These are phyloP conservation scores for Carcharodon carcharias DNA, from an alignment of 2,797 vertebrate genomes.

Conservation along the genomic window DNA sequence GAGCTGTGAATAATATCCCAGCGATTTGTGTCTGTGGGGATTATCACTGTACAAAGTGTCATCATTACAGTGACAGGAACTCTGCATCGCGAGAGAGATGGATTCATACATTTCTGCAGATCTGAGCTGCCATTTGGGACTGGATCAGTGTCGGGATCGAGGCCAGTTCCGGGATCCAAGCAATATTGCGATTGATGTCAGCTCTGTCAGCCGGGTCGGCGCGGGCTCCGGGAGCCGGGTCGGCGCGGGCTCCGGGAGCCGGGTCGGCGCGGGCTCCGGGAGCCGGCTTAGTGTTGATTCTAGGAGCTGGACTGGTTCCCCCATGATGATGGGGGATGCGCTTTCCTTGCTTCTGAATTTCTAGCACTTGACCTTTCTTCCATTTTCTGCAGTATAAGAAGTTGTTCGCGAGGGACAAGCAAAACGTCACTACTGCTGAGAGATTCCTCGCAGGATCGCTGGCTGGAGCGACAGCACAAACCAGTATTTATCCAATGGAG, in stretches of 20 bases:
- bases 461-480: constrained; percentile 87
- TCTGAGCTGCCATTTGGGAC: not conserved
- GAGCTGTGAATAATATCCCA: not conserved
- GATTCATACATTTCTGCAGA: not conserved
- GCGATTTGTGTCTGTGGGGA: not conserved
- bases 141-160: not conserved
- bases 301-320: no score
- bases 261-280: no score
- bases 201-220: not conserved
- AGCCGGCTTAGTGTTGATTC: no score
- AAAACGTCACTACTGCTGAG: constrained; percentile 69
- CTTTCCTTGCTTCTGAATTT: not conserved
- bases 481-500: constrained; percentile 93
- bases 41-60: not conserved
- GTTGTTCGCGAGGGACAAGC: constrained; percentile 71
- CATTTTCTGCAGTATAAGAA: constrained; percentile 74
- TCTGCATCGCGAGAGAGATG: no score
- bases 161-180: not conserved
- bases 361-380: not conserved
- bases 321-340: not conserved
- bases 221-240: not conserved
- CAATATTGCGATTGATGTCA: not conserved
- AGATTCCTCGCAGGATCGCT: constrained; percentile 87
- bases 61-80: not conserved
- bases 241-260: no score